Percentiles rank a stretch among this genome's conserved stretches.
Evolutionary conservation across 2,888 invertebrate genomes (phyloP).

Genomic region (Phrixothrix hirtus): DNA sequence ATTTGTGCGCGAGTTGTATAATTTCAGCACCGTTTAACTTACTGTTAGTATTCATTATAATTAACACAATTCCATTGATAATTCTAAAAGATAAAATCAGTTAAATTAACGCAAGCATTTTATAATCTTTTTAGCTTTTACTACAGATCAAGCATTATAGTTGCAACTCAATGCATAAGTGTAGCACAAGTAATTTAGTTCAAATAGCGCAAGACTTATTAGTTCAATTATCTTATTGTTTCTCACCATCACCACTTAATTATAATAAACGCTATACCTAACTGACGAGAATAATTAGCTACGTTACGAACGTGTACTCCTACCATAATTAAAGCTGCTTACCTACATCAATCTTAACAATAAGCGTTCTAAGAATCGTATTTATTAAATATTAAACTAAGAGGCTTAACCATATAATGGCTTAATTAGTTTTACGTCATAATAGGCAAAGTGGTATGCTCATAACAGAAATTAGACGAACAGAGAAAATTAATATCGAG

Average conservation of each 20-base stretch:
- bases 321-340: conserved; percentile 22
- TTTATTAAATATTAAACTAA: conserved; percentile 20
- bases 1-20: no score
- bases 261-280: conserved; percentile 7
- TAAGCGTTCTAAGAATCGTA: conserved; percentile 18
- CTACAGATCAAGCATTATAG: no score
- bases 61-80: no score
- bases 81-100: no score
- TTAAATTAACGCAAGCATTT: no score
- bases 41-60: no score
- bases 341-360: conserved; percentile 19
- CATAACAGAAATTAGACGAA: background rate
- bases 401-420: conserved; percentile 6
- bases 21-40: no score
- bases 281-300: conserved; percentile 16
- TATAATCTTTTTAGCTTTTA: no score
- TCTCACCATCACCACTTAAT: conserved; percentile 5
- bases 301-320: conserved; percentile 15
- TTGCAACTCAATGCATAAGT: no score
- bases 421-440: conserved; percentile 21
- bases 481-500: background rate
- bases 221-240: conserved; percentile 6
- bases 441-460: background rate
- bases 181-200: conserved; percentile 2
- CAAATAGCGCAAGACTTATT: conserved; percentile 4